phyloP scores from a whole-genome alignment of 2,113 vertebrate species.

The Sisor rabdophorus region DNA sequence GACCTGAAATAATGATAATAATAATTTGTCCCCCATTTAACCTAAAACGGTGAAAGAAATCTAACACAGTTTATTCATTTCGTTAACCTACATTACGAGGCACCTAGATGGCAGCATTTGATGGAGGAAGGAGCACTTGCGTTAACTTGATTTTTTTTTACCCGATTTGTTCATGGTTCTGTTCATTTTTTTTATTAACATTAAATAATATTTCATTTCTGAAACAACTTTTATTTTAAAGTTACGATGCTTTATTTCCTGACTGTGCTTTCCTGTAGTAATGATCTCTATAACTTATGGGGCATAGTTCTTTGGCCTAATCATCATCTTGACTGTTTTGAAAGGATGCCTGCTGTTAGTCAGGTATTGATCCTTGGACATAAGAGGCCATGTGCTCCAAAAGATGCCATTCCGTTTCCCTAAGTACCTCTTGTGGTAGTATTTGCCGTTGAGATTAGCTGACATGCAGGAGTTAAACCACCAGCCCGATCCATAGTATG shows the following conservation, averaged over 20 bases:
- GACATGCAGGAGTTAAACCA: slow-evolving; percentile 97
- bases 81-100: neutral
- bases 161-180: neutral
- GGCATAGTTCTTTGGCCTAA: slow-evolving; percentile 84
- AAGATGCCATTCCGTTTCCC: slow-evolving; percentile 92
- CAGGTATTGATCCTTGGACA: slow-evolving; percentile 68
- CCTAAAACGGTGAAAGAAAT: neutral
- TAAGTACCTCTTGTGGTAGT: slow-evolving; percentile 89
- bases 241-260: slow-evolving; percentile 11
- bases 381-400: slow-evolving; percentile 92
- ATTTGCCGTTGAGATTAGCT: slow-evolving; percentile 95
- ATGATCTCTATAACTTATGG: slow-evolving; percentile 60
- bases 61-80: neutral
- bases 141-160: neutral
- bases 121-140: slow-evolving; percentile 45
- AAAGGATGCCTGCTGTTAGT: slow-evolving; percentile 82
- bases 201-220: neutral
- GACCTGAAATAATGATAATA: too few relatives aligned
- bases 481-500: slow-evolving; percentile 93
- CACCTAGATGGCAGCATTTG: slow-evolving; percentile 63
- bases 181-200: neutral
- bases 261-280: neutral
- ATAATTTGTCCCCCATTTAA: neutral
- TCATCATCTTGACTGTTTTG: slow-evolving; percentile 92
- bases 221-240: neutral